Conservation (phyloP, 2,888 invertebrate species). For the Microctonus aethiopoides region DNA sequence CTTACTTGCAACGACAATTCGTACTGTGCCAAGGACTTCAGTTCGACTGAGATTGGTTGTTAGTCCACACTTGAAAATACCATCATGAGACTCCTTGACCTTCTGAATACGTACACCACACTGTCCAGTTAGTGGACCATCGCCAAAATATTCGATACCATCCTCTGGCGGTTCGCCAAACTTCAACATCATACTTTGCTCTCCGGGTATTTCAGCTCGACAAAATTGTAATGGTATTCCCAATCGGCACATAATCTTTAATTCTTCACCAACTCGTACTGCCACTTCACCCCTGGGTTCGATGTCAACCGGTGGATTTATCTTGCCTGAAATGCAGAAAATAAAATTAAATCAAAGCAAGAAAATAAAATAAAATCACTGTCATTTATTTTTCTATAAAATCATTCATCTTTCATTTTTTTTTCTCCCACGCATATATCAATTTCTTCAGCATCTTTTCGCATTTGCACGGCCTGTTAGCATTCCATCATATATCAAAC, state of each 20-base stretch:
- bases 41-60: constrained; percentile 71
- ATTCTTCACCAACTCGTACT: constrained; percentile 71
- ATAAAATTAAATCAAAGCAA: background rate
- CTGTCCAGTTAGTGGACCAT: constrained; percentile 72
- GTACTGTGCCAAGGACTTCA: constrained; percentile 73
- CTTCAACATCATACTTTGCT: constrained; percentile 41
- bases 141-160: constrained; percentile 67
- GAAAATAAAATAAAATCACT: constrained; percentile 9
- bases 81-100: constrained; percentile 77
- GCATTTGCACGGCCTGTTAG: background rate
- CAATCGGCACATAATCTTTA: constrained; percentile 73
- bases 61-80: constrained; percentile 76
- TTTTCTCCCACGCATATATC: background rate
- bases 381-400: background rate
- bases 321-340: background rate
- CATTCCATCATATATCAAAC: background rate
- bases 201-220: constrained; percentile 67
- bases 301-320: constrained; percentile 49
- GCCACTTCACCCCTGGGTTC: constrained; percentile 69
- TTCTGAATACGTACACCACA: constrained; percentile 78
- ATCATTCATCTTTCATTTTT: background rate
- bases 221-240: constrained; percentile 72
- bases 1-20: constrained; percentile 80
- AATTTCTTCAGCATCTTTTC: background rate
- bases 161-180: constrained; percentile 49